Evolutionary conservation across 2,888 invertebrate genomes (phyloP), one percentile per base, ranked within the genome.

Genomic region (Ophion slaviceki): DNA sequence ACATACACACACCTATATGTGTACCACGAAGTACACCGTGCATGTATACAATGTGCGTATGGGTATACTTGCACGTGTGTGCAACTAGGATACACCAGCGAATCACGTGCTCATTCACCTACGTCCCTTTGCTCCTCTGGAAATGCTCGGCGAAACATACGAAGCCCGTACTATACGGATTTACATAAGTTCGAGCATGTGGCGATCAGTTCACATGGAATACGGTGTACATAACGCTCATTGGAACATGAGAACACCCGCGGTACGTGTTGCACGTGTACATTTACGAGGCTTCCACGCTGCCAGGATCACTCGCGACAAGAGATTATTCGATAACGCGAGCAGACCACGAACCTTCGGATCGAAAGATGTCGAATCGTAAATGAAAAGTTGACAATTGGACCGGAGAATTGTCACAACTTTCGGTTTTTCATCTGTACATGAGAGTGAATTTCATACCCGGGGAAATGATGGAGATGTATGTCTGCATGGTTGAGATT

Each of bases 61-160:
- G 8, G 7, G 40, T 40, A 40, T 40, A 7, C 3, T 32, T 62
- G 17, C 10, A 20, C 2, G 20, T 24, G 70, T 76, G 76, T 68
- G 76, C 47, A 76, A 64, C 68, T 82, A 76, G 77, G 82, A 67
- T 74, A 82, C 78, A 82, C 64, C 59, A 24, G 72, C 79, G 81
- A 86, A 86, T 87, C 82, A 77, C 80, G 83, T 75, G 78, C 78
- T 79, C 75, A 88, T 87, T 88, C 87, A 87, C 80, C 74, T 78
- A 86, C 82, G 67, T 78, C 75, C 85, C 68, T 68, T 72, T 78
- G 80, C 75, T 80, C 57, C 70, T 71, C 70, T 14, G 47, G 47
- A 64, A 77, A 72, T 78, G 61, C 61, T 62, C 53, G 66, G 62
- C 20, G 59, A 68, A 62, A 76, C 47, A 61, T 62, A 61, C 62